A percentile compares a stretch with the other conserved stretches of the same genome.
phyloP scores from a whole-genome alignment of 2,113 vertebrate genomes.

The Oceanodroma tethys region DNA sequence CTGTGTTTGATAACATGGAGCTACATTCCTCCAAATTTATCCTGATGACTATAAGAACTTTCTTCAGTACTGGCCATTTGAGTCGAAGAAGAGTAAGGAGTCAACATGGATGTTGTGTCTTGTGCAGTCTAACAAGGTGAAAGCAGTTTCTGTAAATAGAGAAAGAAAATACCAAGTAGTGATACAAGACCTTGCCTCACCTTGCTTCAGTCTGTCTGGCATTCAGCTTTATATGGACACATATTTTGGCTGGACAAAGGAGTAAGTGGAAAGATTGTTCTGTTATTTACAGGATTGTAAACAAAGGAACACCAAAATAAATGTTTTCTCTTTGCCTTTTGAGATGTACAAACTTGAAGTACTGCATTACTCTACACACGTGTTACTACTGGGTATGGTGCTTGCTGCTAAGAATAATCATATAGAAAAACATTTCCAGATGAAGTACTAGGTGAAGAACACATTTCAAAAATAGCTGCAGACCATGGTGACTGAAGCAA shows the following conservation, averaged over 20 bases:
- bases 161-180: neutral
- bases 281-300: neutral
- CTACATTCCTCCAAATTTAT: neutral
- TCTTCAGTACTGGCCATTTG: neutral
- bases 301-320: neutral
- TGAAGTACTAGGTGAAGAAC: neutral
- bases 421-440: neutral
- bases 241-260: neutral
- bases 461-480: neutral
- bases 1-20: neutral
- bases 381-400: neutral
- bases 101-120: neutral
- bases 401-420: neutral
- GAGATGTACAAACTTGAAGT: neutral
- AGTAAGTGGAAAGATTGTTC: neutral
- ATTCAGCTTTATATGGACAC: neutral
- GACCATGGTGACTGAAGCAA: neutral
- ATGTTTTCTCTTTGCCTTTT: neutral
- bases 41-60: neutral
- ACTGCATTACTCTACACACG: neutral
- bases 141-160: neutral
- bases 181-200: neutral
- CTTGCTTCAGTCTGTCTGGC: neutral
- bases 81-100: neutral
- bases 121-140: neutral